Conservation (phyloP, 30 jellyfish, hydroid and myxozoan genomes). For the Catostylus mosaicus region DNA sequence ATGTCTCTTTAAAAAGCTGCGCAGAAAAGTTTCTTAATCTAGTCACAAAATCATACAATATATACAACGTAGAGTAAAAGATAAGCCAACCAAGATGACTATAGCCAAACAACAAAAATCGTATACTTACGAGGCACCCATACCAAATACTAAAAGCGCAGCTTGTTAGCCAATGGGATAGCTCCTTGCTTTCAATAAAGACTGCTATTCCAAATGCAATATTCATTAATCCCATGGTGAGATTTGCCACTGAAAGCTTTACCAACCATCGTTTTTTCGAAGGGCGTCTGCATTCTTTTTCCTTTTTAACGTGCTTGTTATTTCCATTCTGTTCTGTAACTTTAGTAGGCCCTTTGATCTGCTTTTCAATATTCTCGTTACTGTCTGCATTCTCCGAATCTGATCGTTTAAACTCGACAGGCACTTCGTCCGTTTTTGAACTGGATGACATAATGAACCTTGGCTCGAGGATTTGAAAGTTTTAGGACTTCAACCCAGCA, state of each 20-base stretch:
- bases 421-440: background rate
- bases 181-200: background rate
- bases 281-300: background rate
- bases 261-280: background rate
- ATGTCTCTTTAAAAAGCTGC: no score
- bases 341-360: background rate
- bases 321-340: background rate
- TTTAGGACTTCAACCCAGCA: no score
- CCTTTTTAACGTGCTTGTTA: background rate
- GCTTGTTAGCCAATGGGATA: slow-evolving; percentile 7
- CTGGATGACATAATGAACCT: background rate
- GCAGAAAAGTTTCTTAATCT: no score
- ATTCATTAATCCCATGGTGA: background rate
- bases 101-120: no score
- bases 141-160: slow-evolving; percentile 24
- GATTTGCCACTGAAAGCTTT: background rate
- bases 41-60: no score
- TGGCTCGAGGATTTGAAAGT: no score
- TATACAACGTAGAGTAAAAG: no score
- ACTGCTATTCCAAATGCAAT: slow-evolving; percentile 8
- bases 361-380: background rate
- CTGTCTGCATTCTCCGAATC: background rate
- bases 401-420: background rate
- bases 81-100: no score
- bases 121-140: slow-evolving; percentile 12